Evolutionary conservation across 1,140 invertebrate species (phyloP), one percentile per base, ranked within the genome.

Genomic region (Bombus superbus): DNA sequence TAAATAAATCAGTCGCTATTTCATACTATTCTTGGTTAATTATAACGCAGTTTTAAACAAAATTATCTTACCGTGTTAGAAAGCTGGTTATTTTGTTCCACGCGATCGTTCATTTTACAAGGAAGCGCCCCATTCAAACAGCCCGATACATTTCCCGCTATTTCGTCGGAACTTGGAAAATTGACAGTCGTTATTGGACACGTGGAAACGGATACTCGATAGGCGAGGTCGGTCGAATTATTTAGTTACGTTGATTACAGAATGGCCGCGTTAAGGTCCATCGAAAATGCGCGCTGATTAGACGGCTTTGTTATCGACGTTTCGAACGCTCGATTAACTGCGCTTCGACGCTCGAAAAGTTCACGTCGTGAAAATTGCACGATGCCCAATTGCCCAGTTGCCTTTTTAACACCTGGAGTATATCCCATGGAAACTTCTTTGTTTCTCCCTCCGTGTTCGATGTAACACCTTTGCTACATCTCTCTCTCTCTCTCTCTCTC

Each of bases 251-350:
- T 81, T 62, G 47, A 81, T 81, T 62, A 81, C 28, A 44, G 38
- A 74, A 73, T 25, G 28, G 35, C 25, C 38, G 35, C 22, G 42
- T 44, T 64, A 78, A 78, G 62, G 78, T 53, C 25, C 25, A 13
- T 71, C 8, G 35, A 40, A 69, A 71, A 80, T 47, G 78, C 47
- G 8, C 44, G 78, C 35, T 80, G 64, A 80, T 80, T 80, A 80
- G 78, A 80, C 64, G 64, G 44, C 32, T 62, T 74, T 62, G 66
- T 81, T 74, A 81, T 73, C 80, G 69, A 81, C 79, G 79, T 78
- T 78, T 78, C 76, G 40, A 66, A 44, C 59, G 68, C n/a, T 66
- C 68, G 66, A 64, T 81, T 81, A 72, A 73, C 68, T 28, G 18
- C 40, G 78, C 62, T 47, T 35, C 62, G 77, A 35, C n/a, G 59